phyloP scores from a whole-genome alignment of 2,888 invertebrate genomes.

The Oscheius onirici region DNA sequence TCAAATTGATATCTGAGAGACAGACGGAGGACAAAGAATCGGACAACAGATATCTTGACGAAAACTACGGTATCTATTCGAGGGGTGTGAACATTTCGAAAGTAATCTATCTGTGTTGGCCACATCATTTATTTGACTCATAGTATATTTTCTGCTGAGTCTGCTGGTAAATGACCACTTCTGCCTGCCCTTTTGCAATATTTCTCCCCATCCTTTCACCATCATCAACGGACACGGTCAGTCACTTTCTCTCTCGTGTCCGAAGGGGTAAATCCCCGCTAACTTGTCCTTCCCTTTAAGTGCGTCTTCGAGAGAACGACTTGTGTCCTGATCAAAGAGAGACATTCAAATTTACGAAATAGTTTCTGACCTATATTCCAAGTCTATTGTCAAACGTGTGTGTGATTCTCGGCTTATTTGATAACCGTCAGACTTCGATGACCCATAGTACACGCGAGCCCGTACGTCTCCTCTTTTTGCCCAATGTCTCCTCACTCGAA shows the following conservation, averaged over 20 bases:
- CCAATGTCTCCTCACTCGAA: slow-evolving; percentile 20
- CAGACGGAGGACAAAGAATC: too few relatives aligned
- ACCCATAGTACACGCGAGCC: slow-evolving; percentile 27
- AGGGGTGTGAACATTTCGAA: too few relatives aligned
- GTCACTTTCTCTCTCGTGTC: slow-evolving; percentile 17
- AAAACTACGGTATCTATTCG: too few relatives aligned
- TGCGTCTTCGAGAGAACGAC: background rate
- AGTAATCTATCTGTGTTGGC: too few relatives aligned
- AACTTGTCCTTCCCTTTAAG: slow-evolving; percentile 18
- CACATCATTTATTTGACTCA: too few relatives aligned
- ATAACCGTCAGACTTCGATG: slow-evolving; percentile 22
- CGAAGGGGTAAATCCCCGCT: slow-evolving; percentile 2
- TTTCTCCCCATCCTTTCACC: background rate
- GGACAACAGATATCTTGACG: too few relatives aligned
- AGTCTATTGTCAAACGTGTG: too few relatives aligned
- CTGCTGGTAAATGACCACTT: background rate
- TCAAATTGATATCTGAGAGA: too few relatives aligned
- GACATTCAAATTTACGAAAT: too few relatives aligned
- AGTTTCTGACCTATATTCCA: too few relatives aligned
- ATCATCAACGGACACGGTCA: background rate
- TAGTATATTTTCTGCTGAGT: too few relatives aligned
- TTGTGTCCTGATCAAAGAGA: too few relatives aligned
- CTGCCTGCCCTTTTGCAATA: background rate
- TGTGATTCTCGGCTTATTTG: slow-evolving; percentile 24
- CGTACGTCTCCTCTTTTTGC: slow-evolving; percentile 23